Conservation (phyloP, 2,797 vertebrate genomes). For the Nannoperca obscura region DNA sequence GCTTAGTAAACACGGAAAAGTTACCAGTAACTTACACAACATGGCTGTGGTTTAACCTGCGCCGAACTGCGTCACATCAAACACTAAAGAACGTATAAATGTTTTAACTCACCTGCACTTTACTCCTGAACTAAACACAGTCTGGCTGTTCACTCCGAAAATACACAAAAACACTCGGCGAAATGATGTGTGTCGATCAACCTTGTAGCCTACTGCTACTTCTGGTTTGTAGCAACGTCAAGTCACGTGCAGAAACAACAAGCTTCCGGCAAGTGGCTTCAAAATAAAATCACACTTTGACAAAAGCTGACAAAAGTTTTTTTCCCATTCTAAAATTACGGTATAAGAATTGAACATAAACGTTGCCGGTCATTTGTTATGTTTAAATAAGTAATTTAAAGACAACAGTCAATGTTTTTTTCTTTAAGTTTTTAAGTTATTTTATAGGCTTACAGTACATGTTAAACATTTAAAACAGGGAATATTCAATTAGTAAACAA, state of each 20-base stretch:
- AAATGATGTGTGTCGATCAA: not conserved
- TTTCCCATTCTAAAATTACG: too few relatives aligned
- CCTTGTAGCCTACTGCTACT: not conserved
- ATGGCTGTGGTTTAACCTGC: not conserved
- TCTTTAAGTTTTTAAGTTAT: not conserved
- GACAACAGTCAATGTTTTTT: not conserved
- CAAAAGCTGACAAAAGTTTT: too few relatives aligned
- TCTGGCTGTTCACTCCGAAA: rapidly evolving
- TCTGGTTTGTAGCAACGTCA: not conserved
- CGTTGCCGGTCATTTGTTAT: not conserved
- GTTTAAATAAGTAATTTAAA: not conserved
- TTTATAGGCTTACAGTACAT: not conserved
- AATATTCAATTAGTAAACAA: not conserved
- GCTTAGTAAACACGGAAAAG: slow-evolving; percentile 50
- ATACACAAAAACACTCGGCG: not conserved
- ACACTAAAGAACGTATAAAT: not conserved
- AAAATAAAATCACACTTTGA: slow-evolving; percentile 38
- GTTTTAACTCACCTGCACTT: slow-evolving; percentile 59
- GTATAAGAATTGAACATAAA: not conserved
- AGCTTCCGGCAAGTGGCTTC: slow-evolving; percentile 11
- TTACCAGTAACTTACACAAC: slow-evolving; percentile 41
- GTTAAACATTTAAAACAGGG: not conserved
- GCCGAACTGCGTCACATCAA: slow-evolving; percentile 69
- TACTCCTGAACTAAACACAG: not conserved
- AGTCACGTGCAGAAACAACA: rapidly evolving